Percentiles rank a stretch among this genome's conserved stretches.
These are phyloP conservation scores for Caerostris darwini DNA, from an alignment of 1,140 invertebrate species.

Conservation along the genomic window DNA sequence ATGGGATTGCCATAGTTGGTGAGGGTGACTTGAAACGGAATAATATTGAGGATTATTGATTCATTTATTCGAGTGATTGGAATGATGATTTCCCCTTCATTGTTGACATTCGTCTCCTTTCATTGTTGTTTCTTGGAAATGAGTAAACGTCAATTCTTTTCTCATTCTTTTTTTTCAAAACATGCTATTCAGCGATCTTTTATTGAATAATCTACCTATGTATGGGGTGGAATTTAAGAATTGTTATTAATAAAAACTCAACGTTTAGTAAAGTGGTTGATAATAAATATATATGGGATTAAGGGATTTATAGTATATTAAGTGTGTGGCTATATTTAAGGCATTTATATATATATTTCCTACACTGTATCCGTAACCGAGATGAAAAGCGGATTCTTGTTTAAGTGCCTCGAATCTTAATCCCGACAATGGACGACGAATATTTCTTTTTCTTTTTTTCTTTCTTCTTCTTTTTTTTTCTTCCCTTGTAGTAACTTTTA, in stretches of 20 bases:
- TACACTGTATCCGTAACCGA: slow-evolving; percentile 62
- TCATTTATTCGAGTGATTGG: background rate
- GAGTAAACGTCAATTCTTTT: too few species aligned
- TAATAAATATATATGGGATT: too few species aligned
- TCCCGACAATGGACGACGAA: slow-evolving; percentile 42
- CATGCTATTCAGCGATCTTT: too few species aligned
- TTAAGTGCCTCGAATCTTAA: slow-evolving; percentile 70
- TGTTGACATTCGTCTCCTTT: background rate
- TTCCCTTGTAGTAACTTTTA: background rate
- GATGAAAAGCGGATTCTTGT: slow-evolving; percentile 69
- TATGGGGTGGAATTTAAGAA: too few species aligned
- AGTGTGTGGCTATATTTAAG: too few species aligned
- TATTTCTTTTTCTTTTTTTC: background rate
- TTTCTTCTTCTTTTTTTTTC: background rate
- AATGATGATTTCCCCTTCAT: too few species aligned
- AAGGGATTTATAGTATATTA: too few species aligned
- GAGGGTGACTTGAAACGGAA: slow-evolving; percentile 1
- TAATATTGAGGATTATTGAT: background rate
- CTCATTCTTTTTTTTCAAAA: too few species aligned
- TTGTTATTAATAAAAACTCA: too few species aligned
- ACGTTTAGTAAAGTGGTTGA: too few species aligned
- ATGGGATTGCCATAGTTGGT: background rate
- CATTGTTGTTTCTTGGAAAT: background rate
- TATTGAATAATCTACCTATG: too few species aligned
- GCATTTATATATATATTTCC: background rate